These are phyloP conservation scores for Zingel zingel DNA, from an alignment of 2,113 vertebrate genomes.

Conservation along the genomic window DNA sequence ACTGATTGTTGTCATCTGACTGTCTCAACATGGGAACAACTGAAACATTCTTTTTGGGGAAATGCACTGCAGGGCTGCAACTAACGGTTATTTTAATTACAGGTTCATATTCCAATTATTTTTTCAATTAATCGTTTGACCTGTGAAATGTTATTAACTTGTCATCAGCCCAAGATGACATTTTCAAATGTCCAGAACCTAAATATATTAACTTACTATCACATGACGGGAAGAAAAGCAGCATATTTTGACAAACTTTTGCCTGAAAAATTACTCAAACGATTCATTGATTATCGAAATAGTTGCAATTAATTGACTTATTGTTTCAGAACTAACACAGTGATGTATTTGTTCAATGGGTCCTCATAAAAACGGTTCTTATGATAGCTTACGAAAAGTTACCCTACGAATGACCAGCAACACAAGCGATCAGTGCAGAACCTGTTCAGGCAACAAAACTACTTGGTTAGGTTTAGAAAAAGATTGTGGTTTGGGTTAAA, in stretches of 20 bases:
- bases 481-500: too few species aligned
- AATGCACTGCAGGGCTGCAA: neutral
- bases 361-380: too few species aligned
- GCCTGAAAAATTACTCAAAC: neutral
- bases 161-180: neutral
- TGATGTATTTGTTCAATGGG: neutral
- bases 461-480: too few species aligned
- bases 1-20: constrained; percentile 24
- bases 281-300: neutral
- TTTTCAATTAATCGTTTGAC: neutral
- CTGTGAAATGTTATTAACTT: neutral
- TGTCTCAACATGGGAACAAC: neutral
- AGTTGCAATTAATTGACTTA: neutral
- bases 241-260: neutral
- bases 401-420: too few species aligned
- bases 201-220: neutral
- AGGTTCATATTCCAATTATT: neutral
- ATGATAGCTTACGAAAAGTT: too few species aligned
- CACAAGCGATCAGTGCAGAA: too few species aligned
- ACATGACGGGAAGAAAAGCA: neutral
- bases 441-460: too few species aligned
- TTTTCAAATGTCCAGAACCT: neutral
- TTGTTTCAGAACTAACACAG: neutral
- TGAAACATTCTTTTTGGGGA: neutral
- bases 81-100: neutral